Evolutionary conservation across 2,888 invertebrate species (phyloP), one percentile per base, ranked within the genome.

Genomic region (Zaprionus obscuricornis): DNA sequence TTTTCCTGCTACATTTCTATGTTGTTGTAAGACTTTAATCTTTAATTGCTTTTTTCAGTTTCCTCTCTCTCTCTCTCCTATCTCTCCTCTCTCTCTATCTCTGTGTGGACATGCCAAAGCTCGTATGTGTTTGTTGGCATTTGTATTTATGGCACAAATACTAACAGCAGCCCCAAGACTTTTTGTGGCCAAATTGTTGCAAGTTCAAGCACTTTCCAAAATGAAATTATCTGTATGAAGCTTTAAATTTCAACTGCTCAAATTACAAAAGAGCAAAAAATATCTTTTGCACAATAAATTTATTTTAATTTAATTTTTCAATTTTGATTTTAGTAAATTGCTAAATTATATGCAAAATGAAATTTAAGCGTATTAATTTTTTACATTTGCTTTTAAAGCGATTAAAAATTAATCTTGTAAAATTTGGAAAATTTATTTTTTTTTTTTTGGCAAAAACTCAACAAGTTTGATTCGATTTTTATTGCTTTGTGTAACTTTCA

Each of bases 1-100:
- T 27, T 36, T 43, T 46, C 18, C 10, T n/a, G n/a, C 4, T 13
- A 13, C 22, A n/a, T 13, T 13, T 34, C 27, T 31, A 13, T 42
- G 37, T 18, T 45, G 43, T 20, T 51, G 40, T 42, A 11, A 52
- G 59, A 66, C 70, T 70, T 75, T 70, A 79, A 78, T 83, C 76
- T 83, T 83, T 78, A 78, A 78, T 78, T 84, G 84, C 74, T 67
- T 81, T 73, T 69, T 13, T 18, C 20, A 39, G 17, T 26, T 36
- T 22, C 13, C 22, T 1, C 27, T 14, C 46, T 24, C 33, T 42
- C 18, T 24, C 22, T 2, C 27, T 42, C 11, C 13, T 13, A 3
- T 2, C 14, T 7, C 18, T 18, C 13, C 8, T 34, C 13, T 51
- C 17, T 31, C 36, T 40, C 1, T 17, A 17, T 43, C 22, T 57